phyloP scores from a whole-genome alignment of 1,140 invertebrate species.

The Steinernema khuongi region DNA sequence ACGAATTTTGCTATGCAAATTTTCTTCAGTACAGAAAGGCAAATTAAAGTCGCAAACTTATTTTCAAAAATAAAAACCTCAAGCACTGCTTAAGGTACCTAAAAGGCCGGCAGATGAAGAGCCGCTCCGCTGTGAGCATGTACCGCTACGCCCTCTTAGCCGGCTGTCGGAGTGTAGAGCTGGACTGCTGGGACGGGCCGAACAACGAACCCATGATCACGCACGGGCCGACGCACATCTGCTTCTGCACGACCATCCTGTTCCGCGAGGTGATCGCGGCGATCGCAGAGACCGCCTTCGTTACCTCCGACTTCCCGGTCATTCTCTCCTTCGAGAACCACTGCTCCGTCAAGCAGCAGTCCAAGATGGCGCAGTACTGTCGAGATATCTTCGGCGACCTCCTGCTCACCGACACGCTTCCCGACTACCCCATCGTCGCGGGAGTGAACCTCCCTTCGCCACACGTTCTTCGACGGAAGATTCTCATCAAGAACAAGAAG shows the following conservation, averaged over 20 bases:
- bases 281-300: constrained; percentile 88
- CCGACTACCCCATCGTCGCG: constrained; percentile 75
- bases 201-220: constrained; percentile 91
- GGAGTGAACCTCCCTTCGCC: constrained; percentile 78
- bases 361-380: constrained; percentile 94
- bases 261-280: constrained; percentile 83
- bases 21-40: no score
- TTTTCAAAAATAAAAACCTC: neutral
- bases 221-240: constrained; percentile 67
- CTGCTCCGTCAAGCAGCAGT: constrained; percentile 69
- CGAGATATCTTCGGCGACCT: constrained; percentile 92
- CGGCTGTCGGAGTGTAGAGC: constrained; percentile 88
- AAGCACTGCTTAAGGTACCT: constrained; percentile 57
- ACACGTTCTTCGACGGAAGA: constrained; percentile 79
- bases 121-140: constrained; percentile 66
- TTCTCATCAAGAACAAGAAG: constrained; percentile 95
- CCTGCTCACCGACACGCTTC: constrained; percentile 78
- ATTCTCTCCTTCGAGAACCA: constrained; percentile 98
- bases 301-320: constrained; percentile 92
- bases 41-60: no score
- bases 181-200: constrained; percentile 97
- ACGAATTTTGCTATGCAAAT: constrained; percentile 25
- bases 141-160: constrained; percentile 72
- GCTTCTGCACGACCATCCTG: constrained; percentile 20
- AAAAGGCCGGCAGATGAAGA: constrained; percentile 88